Evolutionary conservation across 2,113 vertebrate species (phyloP).

Genomic region (Nothobranchius kuhntae): DNA sequence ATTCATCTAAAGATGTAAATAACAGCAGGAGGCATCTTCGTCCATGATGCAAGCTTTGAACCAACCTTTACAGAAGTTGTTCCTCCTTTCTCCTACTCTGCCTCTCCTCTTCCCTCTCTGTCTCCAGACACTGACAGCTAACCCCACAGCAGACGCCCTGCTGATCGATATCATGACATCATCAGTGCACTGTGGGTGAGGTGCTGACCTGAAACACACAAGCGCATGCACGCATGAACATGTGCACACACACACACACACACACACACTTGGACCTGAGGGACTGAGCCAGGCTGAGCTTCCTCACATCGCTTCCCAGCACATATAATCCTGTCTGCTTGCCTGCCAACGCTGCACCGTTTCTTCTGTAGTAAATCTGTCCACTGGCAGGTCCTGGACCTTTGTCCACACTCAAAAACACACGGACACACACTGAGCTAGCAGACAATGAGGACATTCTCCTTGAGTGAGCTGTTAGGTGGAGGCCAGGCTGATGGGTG

Average conservation of each 20-base stretch:
- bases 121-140: constrained; percentile 69
- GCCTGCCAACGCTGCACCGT: constrained; percentile 37
- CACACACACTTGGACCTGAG: constrained; percentile 37
- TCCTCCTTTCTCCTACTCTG: neutral
- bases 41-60: constrained; percentile 4
- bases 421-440: constrained; percentile 47
- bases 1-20: no score
- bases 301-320: constrained; percentile 28
- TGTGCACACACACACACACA: constrained; percentile 8
- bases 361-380: constrained; percentile 59
- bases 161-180: constrained; percentile 76
- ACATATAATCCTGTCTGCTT: constrained; percentile 45
- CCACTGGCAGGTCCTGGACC: constrained; percentile 59
- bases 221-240: no score
- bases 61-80: neutral
- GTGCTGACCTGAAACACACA: constrained; percentile 53
- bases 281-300: constrained; percentile 36
- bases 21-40: no score
- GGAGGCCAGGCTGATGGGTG: constrained; percentile 38
- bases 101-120: constrained; percentile 4
- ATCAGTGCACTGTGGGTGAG: constrained; percentile 60
- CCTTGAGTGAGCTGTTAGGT: constrained; percentile 55
- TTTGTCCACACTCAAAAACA: constrained; percentile 57
- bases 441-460: constrained; percentile 63
- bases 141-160: constrained; percentile 69